Evolutionary conservation across 2,888 invertebrate genomes (phyloP).

Genomic region (Abscondita cerata): DNA sequence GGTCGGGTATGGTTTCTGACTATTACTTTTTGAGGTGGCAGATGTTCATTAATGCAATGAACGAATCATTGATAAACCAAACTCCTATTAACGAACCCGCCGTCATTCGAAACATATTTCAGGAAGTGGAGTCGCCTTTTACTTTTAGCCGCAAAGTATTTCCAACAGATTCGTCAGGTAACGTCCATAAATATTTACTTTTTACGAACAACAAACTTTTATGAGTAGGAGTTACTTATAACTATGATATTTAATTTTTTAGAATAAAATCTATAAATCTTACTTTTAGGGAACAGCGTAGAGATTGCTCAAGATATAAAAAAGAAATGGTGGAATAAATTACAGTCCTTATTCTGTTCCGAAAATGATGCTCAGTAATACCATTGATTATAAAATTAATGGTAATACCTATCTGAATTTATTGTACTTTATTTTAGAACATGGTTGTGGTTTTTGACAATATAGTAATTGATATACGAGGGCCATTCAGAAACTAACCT

Average conservation of each 20-base stretch:
- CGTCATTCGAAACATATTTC: conserved; percentile 65
- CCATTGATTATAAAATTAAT: too few relatives aligned
- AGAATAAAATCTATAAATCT: too few relatives aligned
- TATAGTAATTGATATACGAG: too few relatives aligned
- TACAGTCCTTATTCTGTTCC: too few relatives aligned
- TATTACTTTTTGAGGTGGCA: conserved; percentile 83
- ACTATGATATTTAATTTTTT: too few relatives aligned
- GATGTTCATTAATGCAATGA: conserved; percentile 69
- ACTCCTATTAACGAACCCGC: conserved; percentile 66
- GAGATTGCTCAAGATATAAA: conserved; percentile 47
- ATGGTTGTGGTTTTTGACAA: too few relatives aligned
- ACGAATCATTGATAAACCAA: conserved; percentile 62
- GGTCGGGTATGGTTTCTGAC: conserved; percentile 69
- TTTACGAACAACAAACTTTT: too few relatives aligned
- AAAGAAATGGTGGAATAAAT: conserved; percentile 42
- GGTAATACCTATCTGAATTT: too few relatives aligned
- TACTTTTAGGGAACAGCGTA: conserved; percentile 49
- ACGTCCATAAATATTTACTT: background rate
- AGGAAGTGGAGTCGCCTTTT: conserved; percentile 72
- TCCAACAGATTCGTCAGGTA: conserved; percentile 55
- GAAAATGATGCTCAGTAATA: too few relatives aligned
- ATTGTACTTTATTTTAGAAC: too few relatives aligned
- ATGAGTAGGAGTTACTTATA: too few relatives aligned
- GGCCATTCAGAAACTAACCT: too few relatives aligned
- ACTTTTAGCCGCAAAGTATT: conserved; percentile 62